A percentile compares a stretch with the other conserved stretches of the same genome.
Conservation (phyloP, 2,113 vertebrate species). For the Lota lota region DNA sequence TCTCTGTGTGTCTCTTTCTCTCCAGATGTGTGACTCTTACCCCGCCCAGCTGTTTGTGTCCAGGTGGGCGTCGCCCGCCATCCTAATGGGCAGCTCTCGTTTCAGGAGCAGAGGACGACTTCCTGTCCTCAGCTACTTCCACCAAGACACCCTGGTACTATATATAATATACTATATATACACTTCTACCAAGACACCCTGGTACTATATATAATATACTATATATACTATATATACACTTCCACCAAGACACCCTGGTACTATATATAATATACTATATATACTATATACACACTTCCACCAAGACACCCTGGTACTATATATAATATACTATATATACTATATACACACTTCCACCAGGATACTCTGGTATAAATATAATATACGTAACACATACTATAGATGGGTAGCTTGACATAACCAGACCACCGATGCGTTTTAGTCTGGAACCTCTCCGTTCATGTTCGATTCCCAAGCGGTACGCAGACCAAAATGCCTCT, state of each 20-base stretch:
- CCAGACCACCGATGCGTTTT: too few species aligned
- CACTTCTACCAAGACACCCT: neutral
- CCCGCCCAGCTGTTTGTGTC: slow-evolving; percentile 89
- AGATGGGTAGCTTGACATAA: too few species aligned
- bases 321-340: neutral
- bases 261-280: neutral
- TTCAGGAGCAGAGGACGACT: slow-evolving; percentile 93
- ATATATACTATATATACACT: neutral
- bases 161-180: neutral
- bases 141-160: slow-evolving; percentile 83
- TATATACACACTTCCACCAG: slow-evolving; percentile 64
- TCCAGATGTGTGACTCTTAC: slow-evolving; percentile 92
- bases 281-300: neutral
- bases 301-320: neutral
- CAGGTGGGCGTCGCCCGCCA: slow-evolving; percentile 81
- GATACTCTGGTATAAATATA: slow-evolving; percentile 74
- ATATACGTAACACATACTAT: neutral
- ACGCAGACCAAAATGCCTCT: too few species aligned
- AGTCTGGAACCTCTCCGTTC: too few species aligned
- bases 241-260: slow-evolving; percentile 84
- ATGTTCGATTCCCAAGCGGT: too few species aligned
- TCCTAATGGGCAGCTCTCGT: slow-evolving; percentile 89
- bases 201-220: neutral
- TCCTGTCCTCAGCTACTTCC: slow-evolving; percentile 90
- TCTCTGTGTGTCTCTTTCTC: neutral